phyloP scores from a whole-genome alignment of 2,888 invertebrate genomes.

The Dendrolimus houi region DNA sequence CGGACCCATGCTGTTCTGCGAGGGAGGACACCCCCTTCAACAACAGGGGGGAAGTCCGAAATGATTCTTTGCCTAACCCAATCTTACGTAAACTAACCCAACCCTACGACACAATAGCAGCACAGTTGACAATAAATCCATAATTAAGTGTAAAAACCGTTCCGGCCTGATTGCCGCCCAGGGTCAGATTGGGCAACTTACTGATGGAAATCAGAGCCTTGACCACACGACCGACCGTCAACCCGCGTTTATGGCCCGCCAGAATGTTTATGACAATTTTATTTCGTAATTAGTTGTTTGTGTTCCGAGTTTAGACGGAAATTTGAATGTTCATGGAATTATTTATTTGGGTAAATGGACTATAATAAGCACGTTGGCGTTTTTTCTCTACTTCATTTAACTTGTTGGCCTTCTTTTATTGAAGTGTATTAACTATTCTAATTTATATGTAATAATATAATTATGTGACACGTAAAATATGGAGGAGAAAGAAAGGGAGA shows the following conservation, averaged over 20 bases:
- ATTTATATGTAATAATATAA: too few relatives aligned
- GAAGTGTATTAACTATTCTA: too few relatives aligned
- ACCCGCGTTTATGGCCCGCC: constrained; percentile 40
- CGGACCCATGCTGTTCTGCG: too few relatives aligned
- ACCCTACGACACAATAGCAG: constrained; percentile 10
- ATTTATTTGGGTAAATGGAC: not conserved
- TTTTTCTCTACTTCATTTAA: not conserved
- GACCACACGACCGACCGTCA: constrained; percentile 57
- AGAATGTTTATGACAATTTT: constrained; percentile 13
- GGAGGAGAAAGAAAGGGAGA: too few relatives aligned
- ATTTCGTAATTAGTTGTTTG: not conserved
- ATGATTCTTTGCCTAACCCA: too few relatives aligned
- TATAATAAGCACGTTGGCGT: not conserved
- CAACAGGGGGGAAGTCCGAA: too few relatives aligned
- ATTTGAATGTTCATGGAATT: not conserved
- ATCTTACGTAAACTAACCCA: constrained; percentile 7
- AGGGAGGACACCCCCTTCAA: too few relatives aligned
- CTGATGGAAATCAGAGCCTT: constrained; percentile 62
- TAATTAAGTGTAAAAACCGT: constrained; percentile 62
- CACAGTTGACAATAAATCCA: constrained; percentile 34
- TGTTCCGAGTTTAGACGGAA: not conserved
- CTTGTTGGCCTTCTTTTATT: not conserved
- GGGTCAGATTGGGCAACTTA: constrained; percentile 63
- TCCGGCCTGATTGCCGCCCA: constrained; percentile 69
- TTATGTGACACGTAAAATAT: too few relatives aligned